Evolutionary conservation across 1,140 invertebrate species (phyloP), one percentile per base, ranked within the genome.

Genomic region (Drosophila arawakana): DNA sequence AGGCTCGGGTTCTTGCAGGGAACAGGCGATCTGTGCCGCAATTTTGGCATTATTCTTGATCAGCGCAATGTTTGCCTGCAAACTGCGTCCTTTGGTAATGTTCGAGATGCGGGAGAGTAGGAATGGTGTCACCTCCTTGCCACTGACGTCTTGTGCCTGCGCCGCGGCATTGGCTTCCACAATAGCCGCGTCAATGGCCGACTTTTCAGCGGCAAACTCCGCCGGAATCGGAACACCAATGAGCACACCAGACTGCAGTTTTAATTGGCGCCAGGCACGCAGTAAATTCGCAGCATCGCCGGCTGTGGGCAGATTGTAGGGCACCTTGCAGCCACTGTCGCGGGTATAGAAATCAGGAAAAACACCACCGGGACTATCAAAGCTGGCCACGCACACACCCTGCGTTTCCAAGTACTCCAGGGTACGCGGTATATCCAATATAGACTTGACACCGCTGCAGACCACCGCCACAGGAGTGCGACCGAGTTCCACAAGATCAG

Each of bases 341-440:
- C 94, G 81, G 1, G 95, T 95, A 92, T 98, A 99, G 93, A 99
- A 99, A 43, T 98, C 97, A 7, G 98, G 98, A 91, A 98, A 97
- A 57, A 94, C 92, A 7, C 92, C 92, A 0, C 77, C 78, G 0
- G 69, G 43, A 69, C 82, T 90, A 2, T 65, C 25, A 74, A 95
- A 96, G 1, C 96, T 95, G 46, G 96, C 95, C 0, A 99, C 97
- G 84, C 96, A 97, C 0, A 99, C 98, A 7, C 98, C 98, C 92
- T 98, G 95, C 1, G 98, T 99, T 94, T 99, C 98, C 96, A 99
- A 93, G 91, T 96, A 99, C 92, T 99, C 99, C 34, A 99, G 93
- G 1, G 98, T 99, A 84, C 96, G 96, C 1, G 95, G 95, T 84
- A 99, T 98, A 92, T 99, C 99, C 34, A 99, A 93, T 81, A 99